Evolutionary conservation across 1,140 invertebrate species (phyloP).

Genomic region (Zaprionus nigranus): DNA sequence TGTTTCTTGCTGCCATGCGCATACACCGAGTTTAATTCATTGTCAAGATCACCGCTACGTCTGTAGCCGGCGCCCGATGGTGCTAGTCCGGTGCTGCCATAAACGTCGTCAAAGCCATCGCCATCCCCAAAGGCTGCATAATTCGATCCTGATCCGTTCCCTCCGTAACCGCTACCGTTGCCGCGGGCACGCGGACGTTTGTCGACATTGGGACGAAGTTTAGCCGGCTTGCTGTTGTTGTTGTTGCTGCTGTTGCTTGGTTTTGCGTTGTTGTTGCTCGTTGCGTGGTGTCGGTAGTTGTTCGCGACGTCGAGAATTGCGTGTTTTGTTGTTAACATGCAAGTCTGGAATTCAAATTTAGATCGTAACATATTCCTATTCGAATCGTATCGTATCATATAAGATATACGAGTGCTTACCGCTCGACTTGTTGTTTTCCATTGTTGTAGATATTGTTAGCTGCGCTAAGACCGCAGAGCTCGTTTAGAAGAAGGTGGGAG

Average conservation of each 20-base stretch:
- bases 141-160: constrained; percentile 24
- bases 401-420: constrained; percentile 44
- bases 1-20: constrained; percentile 94
- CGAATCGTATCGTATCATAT: not conserved
- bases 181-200: constrained; percentile 74
- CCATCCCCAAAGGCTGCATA: constrained; percentile 22
- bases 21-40: constrained; percentile 93
- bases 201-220: constrained; percentile 79
- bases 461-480: constrained; percentile 42
- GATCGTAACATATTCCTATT: not conserved
- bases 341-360: constrained; percentile 51
- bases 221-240: constrained; percentile 62
- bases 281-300: constrained; percentile 68
- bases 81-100: constrained; percentile 73
- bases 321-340: constrained; percentile 66
- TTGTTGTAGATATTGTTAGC: constrained; percentile 54
- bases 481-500: constrained; percentile 20
- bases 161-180: constrained; percentile 11
- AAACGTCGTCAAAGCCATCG: constrained; percentile 56
- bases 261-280: constrained; percentile 63
- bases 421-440: constrained; percentile 74
- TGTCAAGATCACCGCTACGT: constrained; percentile 84
- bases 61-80: constrained; percentile 47
- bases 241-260: constrained; percentile 45
- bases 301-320: constrained; percentile 74